These are phyloP conservation scores for Antennarius maculatus DNA, from an alignment of 2,797 vertebrate species.

Conservation along the genomic window DNA sequence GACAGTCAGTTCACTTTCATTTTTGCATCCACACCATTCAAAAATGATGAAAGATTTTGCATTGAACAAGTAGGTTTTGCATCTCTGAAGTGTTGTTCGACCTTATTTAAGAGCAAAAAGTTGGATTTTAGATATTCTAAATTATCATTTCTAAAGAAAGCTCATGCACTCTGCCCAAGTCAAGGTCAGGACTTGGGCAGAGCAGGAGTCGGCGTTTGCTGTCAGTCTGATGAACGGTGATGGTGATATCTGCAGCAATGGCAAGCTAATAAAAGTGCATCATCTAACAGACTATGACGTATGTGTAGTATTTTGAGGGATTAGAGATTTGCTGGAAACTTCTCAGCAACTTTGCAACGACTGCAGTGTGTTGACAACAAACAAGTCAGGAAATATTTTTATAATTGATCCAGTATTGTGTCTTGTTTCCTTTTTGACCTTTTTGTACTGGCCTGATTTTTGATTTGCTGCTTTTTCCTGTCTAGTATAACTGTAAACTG, in stretches of 20 bases:
- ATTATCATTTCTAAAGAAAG: conserved; percentile 22
- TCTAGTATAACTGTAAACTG: background rate
- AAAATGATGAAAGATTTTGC: background rate
- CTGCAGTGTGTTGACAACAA: background rate
- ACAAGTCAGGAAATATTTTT: background rate
- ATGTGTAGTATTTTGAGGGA: background rate
- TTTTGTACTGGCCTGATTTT: too few relatives aligned
- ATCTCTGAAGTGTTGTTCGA: background rate
- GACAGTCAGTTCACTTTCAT: conserved; percentile 5
- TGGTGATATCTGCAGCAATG: conserved; percentile 28
- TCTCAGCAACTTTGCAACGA: background rate
- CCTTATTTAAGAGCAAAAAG: background rate
- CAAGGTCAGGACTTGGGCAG: conserved; percentile 48
- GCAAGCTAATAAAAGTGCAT: conserved; percentile 34
- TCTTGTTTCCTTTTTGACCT: too few relatives aligned
- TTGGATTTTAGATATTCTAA: conserved; percentile 38
- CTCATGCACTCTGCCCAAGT: conserved; percentile 40
- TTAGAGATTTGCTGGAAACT: background rate
- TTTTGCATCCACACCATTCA: conserved; percentile 4
- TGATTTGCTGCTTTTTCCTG: background rate
- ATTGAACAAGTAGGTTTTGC: background rate
- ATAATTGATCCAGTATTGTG: background rate
- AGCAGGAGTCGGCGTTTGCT: conserved; percentile 48
- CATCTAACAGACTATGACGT: conserved; percentile 2
- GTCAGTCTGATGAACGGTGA: conserved; percentile 46